Conservation (phyloP, 2,113 vertebrate genomes). For the Toxostoma redivivum region DNA sequence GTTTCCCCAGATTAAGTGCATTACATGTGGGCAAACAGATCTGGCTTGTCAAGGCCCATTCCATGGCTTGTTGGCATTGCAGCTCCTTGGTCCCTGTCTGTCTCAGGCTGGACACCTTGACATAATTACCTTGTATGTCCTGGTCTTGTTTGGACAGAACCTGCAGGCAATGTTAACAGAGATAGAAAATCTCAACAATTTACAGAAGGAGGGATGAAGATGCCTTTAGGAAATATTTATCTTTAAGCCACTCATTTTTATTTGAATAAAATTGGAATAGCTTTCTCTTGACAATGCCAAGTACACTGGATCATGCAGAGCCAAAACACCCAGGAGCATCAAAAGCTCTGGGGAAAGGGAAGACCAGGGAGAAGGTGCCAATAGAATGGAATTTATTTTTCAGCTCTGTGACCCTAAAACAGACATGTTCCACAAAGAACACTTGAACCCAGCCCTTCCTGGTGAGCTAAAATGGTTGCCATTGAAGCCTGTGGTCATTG, state of each 20-base stretch:
- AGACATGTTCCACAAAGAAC: neutral
- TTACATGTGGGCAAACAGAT: neutral
- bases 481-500: neutral
- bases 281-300: neutral
- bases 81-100: neutral
- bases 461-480: neutral
- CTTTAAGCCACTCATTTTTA: neutral
- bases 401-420: neutral
- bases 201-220: neutral
- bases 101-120: neutral
- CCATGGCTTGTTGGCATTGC: neutral
- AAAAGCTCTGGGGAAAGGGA: neutral
- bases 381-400: neutral
- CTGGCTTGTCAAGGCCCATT: neutral
- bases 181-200: neutral
- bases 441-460: neutral
- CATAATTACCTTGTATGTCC: neutral
- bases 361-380: neutral
- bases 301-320: neutral
- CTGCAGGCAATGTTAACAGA: constrained; percentile 1
- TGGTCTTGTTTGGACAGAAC: neutral
- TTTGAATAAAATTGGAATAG: constrained; percentile 17
- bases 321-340: neutral
- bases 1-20: neutral
- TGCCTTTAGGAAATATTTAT: constrained; percentile 9